A percentile compares a stretch with the other conserved stretches of the same genome.
Conservation (phyloP, 2,113 vertebrate species). For the Vulpes vulpes region DNA sequence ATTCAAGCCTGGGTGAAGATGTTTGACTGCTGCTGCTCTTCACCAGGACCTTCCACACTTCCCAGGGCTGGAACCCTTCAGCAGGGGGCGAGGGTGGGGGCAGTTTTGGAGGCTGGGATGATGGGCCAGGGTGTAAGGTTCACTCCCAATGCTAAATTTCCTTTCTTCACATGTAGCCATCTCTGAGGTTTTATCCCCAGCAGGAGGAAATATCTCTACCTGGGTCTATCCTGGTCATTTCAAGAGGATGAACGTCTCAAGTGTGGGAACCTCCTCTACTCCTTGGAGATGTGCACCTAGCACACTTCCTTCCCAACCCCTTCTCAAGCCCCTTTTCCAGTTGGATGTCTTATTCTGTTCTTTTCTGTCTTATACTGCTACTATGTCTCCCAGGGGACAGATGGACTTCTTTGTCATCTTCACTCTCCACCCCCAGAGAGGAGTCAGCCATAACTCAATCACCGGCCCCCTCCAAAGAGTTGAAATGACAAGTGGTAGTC, state of each 20-base stretch:
- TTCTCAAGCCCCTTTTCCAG: constrained; percentile 22
- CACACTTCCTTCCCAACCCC: background rate
- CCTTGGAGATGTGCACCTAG: background rate
- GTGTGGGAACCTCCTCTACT: background rate
- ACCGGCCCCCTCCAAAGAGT: constrained; percentile 29
- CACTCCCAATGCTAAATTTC: constrained; percentile 13
- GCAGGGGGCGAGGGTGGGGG: background rate
- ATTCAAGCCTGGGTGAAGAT: background rate
- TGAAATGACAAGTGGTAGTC: background rate
- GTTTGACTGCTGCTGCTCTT: constrained; percentile 11
- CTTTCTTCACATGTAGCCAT: constrained; percentile 15
- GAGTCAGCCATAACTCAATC: constrained; percentile 77
- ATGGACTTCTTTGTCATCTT: constrained; percentile 78
- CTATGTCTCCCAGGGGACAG: constrained; percentile 77
- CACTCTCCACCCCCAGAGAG: constrained; percentile 73
- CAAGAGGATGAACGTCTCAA: constrained; percentile 36
- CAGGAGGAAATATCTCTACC: background rate
- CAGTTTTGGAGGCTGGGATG: background rate
- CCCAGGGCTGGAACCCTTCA: constrained; percentile 33
- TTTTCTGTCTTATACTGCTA: constrained; percentile 63
- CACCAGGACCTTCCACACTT: background rate
- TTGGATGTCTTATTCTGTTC: constrained; percentile 62
- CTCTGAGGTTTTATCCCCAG: constrained; percentile 15
- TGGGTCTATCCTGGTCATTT: constrained; percentile 32
- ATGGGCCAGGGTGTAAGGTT: background rate